phyloP scores from a whole-genome alignment of 1,140 invertebrate species.

The Dendrolimus kikuchii region DNA sequence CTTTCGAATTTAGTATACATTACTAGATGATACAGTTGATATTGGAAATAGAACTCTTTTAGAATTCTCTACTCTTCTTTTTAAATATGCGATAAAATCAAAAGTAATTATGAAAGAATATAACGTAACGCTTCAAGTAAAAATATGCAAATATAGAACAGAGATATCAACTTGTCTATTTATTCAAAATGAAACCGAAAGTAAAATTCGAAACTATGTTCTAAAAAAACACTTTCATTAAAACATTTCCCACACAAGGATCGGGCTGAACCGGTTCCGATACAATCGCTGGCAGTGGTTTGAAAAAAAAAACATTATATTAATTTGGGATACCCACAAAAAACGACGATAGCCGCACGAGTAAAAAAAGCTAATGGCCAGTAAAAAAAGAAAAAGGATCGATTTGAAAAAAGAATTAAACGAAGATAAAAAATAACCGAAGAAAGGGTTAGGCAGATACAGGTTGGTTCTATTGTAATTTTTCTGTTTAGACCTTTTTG shows the following conservation, averaged over 20 bases:
- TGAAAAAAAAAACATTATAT: slow-evolving; percentile 60
- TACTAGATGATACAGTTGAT: too few species aligned
- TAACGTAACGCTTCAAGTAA: too few species aligned
- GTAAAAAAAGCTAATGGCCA: slow-evolving; percentile 67
- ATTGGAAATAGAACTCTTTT: too few species aligned
- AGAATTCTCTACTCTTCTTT: too few species aligned
- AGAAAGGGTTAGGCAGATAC: slow-evolving; percentile 60
- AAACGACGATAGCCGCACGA: slow-evolving; percentile 59
- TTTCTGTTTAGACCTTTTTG: background rate
- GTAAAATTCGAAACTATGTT: slow-evolving; percentile 20
- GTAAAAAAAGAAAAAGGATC: slow-evolving; percentile 57
- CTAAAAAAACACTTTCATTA: slow-evolving; percentile 62
- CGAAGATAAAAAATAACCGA: slow-evolving; percentile 33
- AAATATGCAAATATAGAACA: too few species aligned
- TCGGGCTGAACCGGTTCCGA: slow-evolving; percentile 48
- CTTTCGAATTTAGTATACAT: too few species aligned
- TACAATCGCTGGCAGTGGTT: slow-evolving; percentile 28
- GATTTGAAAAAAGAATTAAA: slow-evolving; percentile 35
- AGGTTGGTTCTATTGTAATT: slow-evolving; percentile 35
- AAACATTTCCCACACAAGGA: slow-evolving; percentile 47
- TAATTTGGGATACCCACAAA: slow-evolving; percentile 69
- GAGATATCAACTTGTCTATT: too few species aligned
- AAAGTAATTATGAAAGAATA: too few species aligned
- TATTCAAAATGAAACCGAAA: slow-evolving; percentile 48
- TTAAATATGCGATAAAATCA: too few species aligned